These are phyloP conservation scores for Drosophila cyrtoloma DNA, from an alignment of 2,888 invertebrate species.

Conservation along the genomic window DNA sequence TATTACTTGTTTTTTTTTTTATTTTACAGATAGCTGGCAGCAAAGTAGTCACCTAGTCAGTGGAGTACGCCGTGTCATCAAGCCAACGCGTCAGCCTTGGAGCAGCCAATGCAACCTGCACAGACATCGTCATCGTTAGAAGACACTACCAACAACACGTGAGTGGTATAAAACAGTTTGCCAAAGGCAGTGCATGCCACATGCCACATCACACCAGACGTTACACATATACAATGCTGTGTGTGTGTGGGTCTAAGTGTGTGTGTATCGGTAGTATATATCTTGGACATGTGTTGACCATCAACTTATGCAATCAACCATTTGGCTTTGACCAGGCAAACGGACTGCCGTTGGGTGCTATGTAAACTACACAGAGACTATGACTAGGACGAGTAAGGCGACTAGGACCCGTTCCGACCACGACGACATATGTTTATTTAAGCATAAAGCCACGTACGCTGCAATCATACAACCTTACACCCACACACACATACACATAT, in stretches of 20 bases:
- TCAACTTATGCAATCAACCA: constrained; percentile 81
- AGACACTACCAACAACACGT: constrained; percentile 69
- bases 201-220: constrained; percentile 24
- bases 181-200: constrained; percentile 16
- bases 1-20: neutral
- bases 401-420: constrained; percentile 28
- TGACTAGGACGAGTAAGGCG: constrained; percentile 3
- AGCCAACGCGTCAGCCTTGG: constrained; percentile 47
- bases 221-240: neutral
- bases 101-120: constrained; percentile 75
- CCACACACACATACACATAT: constrained; percentile 16
- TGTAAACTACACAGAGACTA: constrained; percentile 62
- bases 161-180: constrained; percentile 39
- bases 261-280: constrained; percentile 61
- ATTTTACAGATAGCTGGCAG: constrained; percentile 33
- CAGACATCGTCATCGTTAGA: constrained; percentile 66
- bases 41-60: constrained; percentile 29
- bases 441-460: constrained; percentile 78
- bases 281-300: constrained; percentile 80
- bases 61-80: constrained; percentile 7
- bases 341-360: constrained; percentile 70
- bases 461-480: constrained; percentile 40
- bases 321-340: constrained; percentile 76
- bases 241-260: neutral
- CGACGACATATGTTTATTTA: constrained; percentile 74